phyloP scores from a whole-genome alignment of 2,113 vertebrate species.

The Passer domesticus region DNA sequence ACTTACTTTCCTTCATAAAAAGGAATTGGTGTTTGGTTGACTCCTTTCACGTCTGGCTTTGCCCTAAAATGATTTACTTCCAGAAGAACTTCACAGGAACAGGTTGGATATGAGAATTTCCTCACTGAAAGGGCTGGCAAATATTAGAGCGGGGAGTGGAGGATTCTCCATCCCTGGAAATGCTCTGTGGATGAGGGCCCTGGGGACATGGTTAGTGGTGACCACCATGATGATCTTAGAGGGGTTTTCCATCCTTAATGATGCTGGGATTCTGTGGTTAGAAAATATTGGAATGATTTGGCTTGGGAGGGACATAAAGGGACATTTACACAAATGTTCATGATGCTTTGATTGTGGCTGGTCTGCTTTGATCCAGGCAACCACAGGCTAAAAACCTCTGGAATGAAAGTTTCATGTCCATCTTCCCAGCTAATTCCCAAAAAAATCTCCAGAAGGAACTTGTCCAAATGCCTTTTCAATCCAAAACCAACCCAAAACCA shows the following conservation, averaged over 20 bases:
- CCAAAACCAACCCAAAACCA: background rate
- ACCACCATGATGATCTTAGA: rapidly evolving
- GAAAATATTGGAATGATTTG: too few species aligned
- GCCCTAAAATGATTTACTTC: background rate
- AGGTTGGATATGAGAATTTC: background rate
- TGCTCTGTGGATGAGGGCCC: background rate
- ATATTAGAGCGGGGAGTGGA: too few species aligned
- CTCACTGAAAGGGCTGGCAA: background rate
- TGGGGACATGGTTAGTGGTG: background rate
- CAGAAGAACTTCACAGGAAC: background rate
- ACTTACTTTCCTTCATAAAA: constrained; percentile 16
- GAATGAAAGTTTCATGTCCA: background rate
- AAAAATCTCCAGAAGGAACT: background rate
- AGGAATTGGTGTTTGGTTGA: background rate
- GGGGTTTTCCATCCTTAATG: background rate
- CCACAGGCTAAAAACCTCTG: background rate
- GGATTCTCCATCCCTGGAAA: background rate
- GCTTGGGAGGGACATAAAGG: background rate
- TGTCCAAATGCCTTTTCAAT: background rate
- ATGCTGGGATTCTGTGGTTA: background rate
- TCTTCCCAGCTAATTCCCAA: background rate
- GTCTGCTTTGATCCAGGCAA: background rate
- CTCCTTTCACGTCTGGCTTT: background rate
- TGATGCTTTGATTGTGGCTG: background rate
- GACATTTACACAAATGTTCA: background rate